A percentile compares a stretch with the other conserved stretches of the same genome.
Conservation (phyloP, 1,140 invertebrate genomes). For the Campoletis sonorensis region DNA sequence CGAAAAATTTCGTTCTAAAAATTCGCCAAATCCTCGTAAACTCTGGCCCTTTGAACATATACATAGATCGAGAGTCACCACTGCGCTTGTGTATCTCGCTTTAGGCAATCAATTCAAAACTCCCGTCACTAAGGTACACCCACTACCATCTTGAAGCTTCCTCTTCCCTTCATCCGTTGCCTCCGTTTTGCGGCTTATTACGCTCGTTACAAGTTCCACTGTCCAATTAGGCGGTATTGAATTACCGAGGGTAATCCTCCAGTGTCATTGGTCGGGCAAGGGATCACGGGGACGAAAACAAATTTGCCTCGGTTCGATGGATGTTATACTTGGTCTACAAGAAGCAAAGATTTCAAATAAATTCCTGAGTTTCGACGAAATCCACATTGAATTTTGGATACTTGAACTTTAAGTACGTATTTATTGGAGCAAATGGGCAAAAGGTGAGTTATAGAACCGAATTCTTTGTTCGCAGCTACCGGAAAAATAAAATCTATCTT, state of each 20-base stretch:
- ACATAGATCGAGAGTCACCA: background rate
- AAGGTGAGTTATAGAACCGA: too few relatives aligned
- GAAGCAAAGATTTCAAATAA: background rate
- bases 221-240: slow-evolving; percentile 67
- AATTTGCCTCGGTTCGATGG: slow-evolving; percentile 51
- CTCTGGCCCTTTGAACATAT: background rate
- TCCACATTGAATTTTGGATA: background rate
- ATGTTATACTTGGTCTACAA: background rate
- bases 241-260: slow-evolving; percentile 66
- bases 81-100: slow-evolving; percentile 16
- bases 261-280: slow-evolving; percentile 12
- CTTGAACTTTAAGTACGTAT: too few relatives aligned
- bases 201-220: slow-evolving; percentile 60
- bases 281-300: slow-evolving; percentile 34
- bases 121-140: slow-evolving; percentile 2
- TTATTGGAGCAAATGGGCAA: too few relatives aligned
- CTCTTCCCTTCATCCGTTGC: background rate
- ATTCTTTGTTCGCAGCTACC: too few relatives aligned
- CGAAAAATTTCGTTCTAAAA: slow-evolving; percentile 15
- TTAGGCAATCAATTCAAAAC: slow-evolving; percentile 25
- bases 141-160: slow-evolving; percentile 8
- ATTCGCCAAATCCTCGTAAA: slow-evolving; percentile 4
- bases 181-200: slow-evolving; percentile 58
- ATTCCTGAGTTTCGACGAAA: background rate
- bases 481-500: too few relatives aligned